phyloP scores from a whole-genome alignment of 2,888 invertebrate genomes.

The Drosophila prostipennis region DNA sequence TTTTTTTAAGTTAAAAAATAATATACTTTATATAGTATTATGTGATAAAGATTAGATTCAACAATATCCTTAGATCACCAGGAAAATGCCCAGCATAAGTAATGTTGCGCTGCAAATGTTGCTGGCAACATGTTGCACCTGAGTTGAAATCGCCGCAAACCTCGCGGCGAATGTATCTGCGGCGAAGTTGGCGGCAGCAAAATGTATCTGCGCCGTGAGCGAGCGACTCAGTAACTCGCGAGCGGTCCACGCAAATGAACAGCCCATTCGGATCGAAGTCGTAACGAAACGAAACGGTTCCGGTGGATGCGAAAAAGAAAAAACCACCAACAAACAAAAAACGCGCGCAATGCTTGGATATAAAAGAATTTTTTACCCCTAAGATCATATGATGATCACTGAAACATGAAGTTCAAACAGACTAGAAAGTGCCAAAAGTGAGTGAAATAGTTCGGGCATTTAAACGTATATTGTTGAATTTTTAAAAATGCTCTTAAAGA shows the following conservation, averaged over 20 bases:
- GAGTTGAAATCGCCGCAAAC: not conserved
- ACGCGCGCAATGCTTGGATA: slow-evolving; percentile 32
- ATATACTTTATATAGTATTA: too few species aligned
- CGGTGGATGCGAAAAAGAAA: slow-evolving; percentile 5
- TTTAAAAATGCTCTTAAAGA: slow-evolving; percentile 7
- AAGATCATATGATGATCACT: slow-evolving; percentile 7
- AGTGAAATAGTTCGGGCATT: slow-evolving; percentile 13
- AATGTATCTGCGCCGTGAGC: slow-evolving; percentile 81
- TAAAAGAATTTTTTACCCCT: slow-evolving; percentile 16
- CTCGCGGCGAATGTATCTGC: too few species aligned
- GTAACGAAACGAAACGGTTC: slow-evolving; percentile 1
- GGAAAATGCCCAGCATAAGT: not conserved
- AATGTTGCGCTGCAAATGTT: not conserved
- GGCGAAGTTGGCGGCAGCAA: slow-evolving; percentile 58
- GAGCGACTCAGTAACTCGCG: slow-evolving; percentile 82
- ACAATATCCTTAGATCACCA: not conserved
- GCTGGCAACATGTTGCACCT: slow-evolving; percentile 24
- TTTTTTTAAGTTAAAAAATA: too few species aligned
- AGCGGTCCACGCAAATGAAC: slow-evolving; percentile 71
- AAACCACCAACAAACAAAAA: slow-evolving; percentile 13
- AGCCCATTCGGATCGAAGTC: slow-evolving; percentile 55
- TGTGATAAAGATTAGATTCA: too few species aligned
- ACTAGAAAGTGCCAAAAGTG: slow-evolving; percentile 17
- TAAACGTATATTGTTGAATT: not conserved
- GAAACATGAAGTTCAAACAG: slow-evolving; percentile 16